Base-by-base conservation (phyloP, 1,140 invertebrate species). In the Hypothenemus hampei region DNA sequence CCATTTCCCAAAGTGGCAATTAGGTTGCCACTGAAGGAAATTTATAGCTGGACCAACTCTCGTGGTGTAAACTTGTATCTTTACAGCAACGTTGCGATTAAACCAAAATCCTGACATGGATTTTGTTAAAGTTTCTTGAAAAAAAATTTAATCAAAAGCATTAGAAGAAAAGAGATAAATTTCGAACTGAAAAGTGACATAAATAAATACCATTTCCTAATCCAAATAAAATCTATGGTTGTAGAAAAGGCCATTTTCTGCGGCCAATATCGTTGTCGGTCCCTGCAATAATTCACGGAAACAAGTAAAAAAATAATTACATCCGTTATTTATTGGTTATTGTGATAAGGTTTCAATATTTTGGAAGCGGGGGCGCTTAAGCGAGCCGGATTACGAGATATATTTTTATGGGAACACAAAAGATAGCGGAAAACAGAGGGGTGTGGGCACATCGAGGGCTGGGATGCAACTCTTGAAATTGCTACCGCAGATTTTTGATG, bases 301-400 rank as follows among this genome's bases (percentile, higher is more conserved):
- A 47, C 33, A 39, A 31, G 53, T 39, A 55, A 55, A 55, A 55
- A 55, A 55, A 55, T 55, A 55, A 55, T 55, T 55, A 55, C 53
- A 47, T 55, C 53, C 35, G 33, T 55, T 55, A 55, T 55, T 55
- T 55, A 55, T 55, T 55, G 53, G 53, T 46, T 47, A 55, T 46
- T 48, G 53, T 48, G 53, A 55, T 55, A 55, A 55, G 53, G 53
- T 55, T 47, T 55, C 53, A 47, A 55, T 55, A 55, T 55, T 55
- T 55, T 40, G 49, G 13, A 44, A 23, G n/a, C 33, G 20, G 39
- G 15, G 46, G 35, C 46, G 29, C 2, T 48, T 37, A 39, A 44
- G 24, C 35, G 40, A 18, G 19, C 26, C 5, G 35, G 51, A 54
- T 46, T 54, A 26, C 44, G 29, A 54, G 31, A 6, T 40, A 26